Percentiles rank a stretch among this genome's conserved stretches.
phyloP scores from a whole-genome alignment of 2,797 vertebrate genomes.

The Urocyon cinereoargenteus region DNA sequence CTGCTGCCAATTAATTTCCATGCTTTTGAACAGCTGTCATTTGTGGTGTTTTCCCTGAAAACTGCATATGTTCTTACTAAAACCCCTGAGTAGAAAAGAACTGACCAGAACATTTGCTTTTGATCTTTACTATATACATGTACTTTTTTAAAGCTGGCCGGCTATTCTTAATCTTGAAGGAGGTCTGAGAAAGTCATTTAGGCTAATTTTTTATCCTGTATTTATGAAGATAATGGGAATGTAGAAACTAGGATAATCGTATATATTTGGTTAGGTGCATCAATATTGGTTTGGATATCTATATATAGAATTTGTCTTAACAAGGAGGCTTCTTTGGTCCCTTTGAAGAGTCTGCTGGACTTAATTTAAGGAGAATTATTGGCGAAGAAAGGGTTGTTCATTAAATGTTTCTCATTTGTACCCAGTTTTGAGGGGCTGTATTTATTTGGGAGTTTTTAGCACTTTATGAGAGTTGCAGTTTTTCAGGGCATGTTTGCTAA shows the following conservation, averaged over 20 bases:
- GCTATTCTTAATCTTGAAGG: constrained; percentile 67
- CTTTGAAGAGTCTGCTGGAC: constrained; percentile 76
- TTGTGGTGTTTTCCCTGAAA: constrained; percentile 74
- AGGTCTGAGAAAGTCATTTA: constrained; percentile 72
- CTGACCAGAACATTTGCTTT: constrained; percentile 73
- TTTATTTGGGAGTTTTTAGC: constrained; percentile 65
- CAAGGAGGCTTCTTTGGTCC: constrained; percentile 26
- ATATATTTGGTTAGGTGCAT: constrained; percentile 71
- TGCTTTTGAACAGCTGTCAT: constrained; percentile 73
- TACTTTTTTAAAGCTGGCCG: constrained; percentile 68
- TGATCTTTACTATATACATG: constrained; percentile 59
- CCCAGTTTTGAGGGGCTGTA: constrained; percentile 34
- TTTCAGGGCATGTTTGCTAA: constrained; percentile 56
- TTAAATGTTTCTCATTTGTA: constrained; percentile 76
- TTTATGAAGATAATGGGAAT: constrained; percentile 75
- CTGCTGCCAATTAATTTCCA: constrained; percentile 76
- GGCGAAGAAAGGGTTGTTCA: constrained; percentile 61
- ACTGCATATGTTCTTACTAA: constrained; percentile 69
- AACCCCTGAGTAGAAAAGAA: constrained; percentile 74
- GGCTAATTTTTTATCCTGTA: constrained; percentile 73
- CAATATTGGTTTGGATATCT: constrained; percentile 66
- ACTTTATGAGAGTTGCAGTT: constrained; percentile 65
- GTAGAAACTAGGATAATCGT: constrained; percentile 74
- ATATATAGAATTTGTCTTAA: constrained; percentile 72
- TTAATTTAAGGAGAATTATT: constrained; percentile 77